Evolutionary conservation across 2,888 invertebrate species (phyloP).

Genomic region (Monoplex corrugatus): DNA sequence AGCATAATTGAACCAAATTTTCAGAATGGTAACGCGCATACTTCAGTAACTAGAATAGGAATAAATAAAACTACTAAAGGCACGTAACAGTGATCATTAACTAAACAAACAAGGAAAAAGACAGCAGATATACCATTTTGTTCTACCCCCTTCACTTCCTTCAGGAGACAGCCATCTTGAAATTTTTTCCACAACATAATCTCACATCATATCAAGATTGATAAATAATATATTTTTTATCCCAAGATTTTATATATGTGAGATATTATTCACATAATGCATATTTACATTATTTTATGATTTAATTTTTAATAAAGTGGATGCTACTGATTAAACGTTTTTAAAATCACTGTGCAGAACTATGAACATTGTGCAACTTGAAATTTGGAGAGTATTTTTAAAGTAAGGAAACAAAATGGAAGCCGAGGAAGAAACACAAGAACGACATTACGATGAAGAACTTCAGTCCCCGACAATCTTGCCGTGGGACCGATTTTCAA

Average conservation of each 20-base stretch:
- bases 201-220: constrained; percentile 38
- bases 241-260: constrained; percentile 38
- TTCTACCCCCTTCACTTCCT: constrained; percentile 52
- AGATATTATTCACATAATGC: too few species aligned
- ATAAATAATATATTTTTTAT: neutral
- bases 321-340: too few species aligned
- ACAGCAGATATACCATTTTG: constrained; percentile 41
- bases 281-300: too few species aligned
- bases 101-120: neutral
- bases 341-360: too few species aligned
- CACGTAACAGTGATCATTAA: too few species aligned
- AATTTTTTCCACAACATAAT: constrained; percentile 62
- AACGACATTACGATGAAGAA: constrained; percentile 56
- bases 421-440: constrained; percentile 40
- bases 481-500: constrained; percentile 85
- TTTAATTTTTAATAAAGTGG: too few species aligned
- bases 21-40: too few species aligned
- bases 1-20: too few species aligned
- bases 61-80: too few species aligned
- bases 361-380: too few species aligned
- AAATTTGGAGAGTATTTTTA: neutral
- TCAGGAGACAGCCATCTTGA: constrained; percentile 78
- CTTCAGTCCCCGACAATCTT: constrained; percentile 73
- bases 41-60: too few species aligned
- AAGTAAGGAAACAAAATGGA: constrained; percentile 50